Conservation (phyloP, 2,888 invertebrate species). For the Scelioninae gen. 1 region DNA sequence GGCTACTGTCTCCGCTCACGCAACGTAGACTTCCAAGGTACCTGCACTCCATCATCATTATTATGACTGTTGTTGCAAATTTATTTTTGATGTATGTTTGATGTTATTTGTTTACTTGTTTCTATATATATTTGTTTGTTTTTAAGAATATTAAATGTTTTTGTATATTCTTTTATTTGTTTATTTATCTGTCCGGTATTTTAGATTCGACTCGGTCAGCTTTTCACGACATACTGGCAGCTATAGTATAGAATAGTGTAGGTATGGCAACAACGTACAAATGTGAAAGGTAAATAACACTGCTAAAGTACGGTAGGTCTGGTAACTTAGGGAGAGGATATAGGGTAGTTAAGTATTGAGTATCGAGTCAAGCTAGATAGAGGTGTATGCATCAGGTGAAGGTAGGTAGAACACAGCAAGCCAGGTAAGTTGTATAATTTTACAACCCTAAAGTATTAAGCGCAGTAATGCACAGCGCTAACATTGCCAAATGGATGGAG, state of each 20-base stretch:
- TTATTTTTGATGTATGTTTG: too few species aligned
- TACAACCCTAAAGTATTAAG: slow-evolving; percentile 16
- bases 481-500: neutral
- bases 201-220: too few species aligned
- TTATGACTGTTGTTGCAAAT: too few species aligned
- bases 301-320: slow-evolving; percentile 9
- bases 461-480: too few species aligned
- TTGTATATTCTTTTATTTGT: neutral
- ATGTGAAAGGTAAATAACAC: slow-evolving; percentile 9
- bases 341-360: slow-evolving; percentile 25
- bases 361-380: slow-evolving; percentile 15
- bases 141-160: too few species aligned
- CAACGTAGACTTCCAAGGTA: slow-evolving; percentile 80
- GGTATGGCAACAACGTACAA: neutral
- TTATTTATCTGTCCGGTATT: too few species aligned
- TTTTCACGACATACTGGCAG: neutral
- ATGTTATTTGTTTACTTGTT: too few species aligned
- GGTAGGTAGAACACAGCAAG: neutral
- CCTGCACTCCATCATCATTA: slow-evolving; percentile 75
- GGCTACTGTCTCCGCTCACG: slow-evolving; percentile 85
- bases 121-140: too few species aligned
- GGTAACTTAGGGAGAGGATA: slow-evolving; percentile 7
- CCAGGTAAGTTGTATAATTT: slow-evolving; percentile 1
- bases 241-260: neutral
- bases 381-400: slow-evolving; percentile 6